Conservation (phyloP, 2,888 invertebrate genomes). For the Diadegma fenestrale region DNA sequence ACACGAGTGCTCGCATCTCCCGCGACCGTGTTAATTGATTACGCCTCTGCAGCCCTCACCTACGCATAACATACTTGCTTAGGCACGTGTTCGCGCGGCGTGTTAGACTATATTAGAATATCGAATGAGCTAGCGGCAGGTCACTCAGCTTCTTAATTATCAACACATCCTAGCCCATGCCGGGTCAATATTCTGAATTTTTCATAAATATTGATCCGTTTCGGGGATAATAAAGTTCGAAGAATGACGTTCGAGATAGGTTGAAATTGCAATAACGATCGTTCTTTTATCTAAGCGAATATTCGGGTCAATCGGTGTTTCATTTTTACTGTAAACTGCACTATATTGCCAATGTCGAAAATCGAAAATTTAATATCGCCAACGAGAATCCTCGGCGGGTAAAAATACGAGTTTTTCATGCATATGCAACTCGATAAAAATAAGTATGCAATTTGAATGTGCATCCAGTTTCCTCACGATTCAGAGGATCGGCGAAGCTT, state of each 20-base stretch:
- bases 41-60: constrained; percentile 50
- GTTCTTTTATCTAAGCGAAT: too few relatives aligned
- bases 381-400: neutral
- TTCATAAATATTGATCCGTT: neutral
- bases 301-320: neutral
- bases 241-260: neutral
- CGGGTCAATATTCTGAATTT: neutral
- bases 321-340: neutral
- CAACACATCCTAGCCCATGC: too few relatives aligned
- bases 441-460: constrained; percentile 7
- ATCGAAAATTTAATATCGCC: neutral
- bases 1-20: constrained; percentile 61
- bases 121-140: neutral
- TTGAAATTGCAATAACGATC: neutral
- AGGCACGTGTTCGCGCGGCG: constrained; percentile 31
- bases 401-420: neutral
- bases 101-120: constrained; percentile 18
- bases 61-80: constrained; percentile 47
- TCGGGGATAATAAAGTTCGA: neutral
- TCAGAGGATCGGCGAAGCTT: neutral
- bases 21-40: constrained; percentile 62
- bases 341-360: neutral
- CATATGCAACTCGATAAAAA: neutral
- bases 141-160: neutral
- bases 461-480: constrained; percentile 6